Percentiles rank a stretch among this genome's conserved stretches.
Conservation (phyloP, 1,140 invertebrate species). For the Zophobas atratus region DNA sequence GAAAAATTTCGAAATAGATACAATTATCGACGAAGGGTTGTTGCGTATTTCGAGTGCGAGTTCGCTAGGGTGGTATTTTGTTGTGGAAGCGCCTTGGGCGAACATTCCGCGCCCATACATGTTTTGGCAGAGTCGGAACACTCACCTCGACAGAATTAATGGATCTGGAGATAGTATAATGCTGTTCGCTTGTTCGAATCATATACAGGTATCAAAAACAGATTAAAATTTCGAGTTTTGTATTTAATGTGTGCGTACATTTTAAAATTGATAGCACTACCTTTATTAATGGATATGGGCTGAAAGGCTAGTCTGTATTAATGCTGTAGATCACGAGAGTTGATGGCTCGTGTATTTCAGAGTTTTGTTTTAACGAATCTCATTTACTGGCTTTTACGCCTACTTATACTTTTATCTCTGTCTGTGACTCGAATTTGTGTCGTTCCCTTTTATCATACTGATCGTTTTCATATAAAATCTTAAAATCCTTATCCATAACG, state of each 20-base stretch:
- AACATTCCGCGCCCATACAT: conserved; percentile 51
- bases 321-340: conserved; percentile 56
- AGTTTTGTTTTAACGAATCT: conserved; percentile 59
- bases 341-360: conserved; percentile 54
- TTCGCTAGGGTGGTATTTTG: conserved; percentile 8
- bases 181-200: conserved; percentile 62
- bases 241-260: conserved; percentile 56
- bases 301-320: conserved; percentile 54
- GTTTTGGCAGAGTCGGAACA: conserved; percentile 58
- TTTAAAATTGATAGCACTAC: conserved; percentile 58
- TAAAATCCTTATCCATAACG: conserved; percentile 34
- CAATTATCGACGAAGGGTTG: conserved; percentile 4
- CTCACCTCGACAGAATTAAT: conserved; percentile 59
- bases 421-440: conserved; percentile 47
- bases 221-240: conserved; percentile 62
- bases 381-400: conserved; percentile 60
- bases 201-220: conserved; percentile 61
- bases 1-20: not conserved
- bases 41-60: not conserved
- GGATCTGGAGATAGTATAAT: conserved; percentile 61
- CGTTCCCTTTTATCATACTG: conserved; percentile 50
- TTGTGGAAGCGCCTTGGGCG: conserved; percentile 27
- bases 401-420: conserved; percentile 54
- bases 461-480: conserved; percentile 51
- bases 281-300: conserved; percentile 59